Evolutionary conservation across 2,888 invertebrate genomes (phyloP).

Genomic region (Formica aserva): DNA sequence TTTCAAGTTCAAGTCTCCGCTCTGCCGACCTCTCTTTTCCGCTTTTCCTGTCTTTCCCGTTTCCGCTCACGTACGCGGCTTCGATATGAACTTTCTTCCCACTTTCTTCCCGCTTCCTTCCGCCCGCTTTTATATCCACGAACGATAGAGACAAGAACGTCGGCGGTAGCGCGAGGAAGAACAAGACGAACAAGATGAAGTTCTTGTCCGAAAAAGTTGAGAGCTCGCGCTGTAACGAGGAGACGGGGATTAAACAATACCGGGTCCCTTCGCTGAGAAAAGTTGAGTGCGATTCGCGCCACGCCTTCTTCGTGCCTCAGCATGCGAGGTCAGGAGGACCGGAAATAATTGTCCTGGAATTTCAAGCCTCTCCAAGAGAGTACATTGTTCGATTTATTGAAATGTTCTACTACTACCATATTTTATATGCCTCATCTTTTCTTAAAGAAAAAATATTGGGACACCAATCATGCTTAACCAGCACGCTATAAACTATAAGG

Average conservation of each 20-base stretch:
- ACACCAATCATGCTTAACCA: not conserved
- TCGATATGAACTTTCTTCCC: constrained; percentile 68
- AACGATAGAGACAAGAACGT: constrained; percentile 42
- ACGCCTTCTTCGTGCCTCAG: not conserved
- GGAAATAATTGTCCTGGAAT: constrained; percentile 44
- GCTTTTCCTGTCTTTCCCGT: constrained; percentile 41
- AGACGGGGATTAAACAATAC: constrained; percentile 78
- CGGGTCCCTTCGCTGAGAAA: constrained; percentile 45
- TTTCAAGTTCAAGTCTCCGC: constrained; percentile 65
- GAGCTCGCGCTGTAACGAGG: constrained; percentile 72
- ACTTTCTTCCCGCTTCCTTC: constrained; percentile 66
- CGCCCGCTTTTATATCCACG: constrained; percentile 55
- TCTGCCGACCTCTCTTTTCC: constrained; percentile 42
- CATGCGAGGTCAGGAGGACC: constrained; percentile 14
- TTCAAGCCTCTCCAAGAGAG: not conserved
- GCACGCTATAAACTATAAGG: not conserved
- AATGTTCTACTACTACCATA: not conserved
- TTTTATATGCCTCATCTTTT: not conserved
- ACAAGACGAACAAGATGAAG: constrained; percentile 62
- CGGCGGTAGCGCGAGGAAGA: not conserved
- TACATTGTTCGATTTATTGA: not conserved
- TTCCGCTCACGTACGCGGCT: constrained; percentile 55
- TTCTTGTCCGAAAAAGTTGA: constrained; percentile 76
- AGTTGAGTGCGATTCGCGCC: constrained; percentile 51
- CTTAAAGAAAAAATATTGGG: not conserved